Percentiles rank a stretch among this genome's conserved stretches.
Conservation (phyloP, 2,113 vertebrate species). For the Canis aureus region DNA sequence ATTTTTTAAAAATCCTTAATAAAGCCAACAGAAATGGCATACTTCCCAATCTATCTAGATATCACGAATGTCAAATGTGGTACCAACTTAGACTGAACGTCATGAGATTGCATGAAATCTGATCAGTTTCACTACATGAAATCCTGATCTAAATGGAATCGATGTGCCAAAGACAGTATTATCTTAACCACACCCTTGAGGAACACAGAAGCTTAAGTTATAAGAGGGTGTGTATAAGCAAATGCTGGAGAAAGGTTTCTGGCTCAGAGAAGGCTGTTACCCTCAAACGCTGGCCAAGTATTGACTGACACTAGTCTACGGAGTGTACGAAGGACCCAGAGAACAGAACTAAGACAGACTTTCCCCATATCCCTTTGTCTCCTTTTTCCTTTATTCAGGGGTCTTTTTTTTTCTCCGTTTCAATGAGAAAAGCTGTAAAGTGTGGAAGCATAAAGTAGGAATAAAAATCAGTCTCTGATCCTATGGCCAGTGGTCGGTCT, state of each 20-base stretch:
- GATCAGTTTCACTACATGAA: not conserved
- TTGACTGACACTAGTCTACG: not conserved
- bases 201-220: not conserved
- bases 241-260: not conserved
- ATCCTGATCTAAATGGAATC: not conserved
- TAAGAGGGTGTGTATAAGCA: not conserved
- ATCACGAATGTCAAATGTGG: not conserved
- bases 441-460: not conserved
- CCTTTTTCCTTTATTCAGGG: not conserved
- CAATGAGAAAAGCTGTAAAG: constrained; percentile 2
- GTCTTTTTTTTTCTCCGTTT: not conserved
- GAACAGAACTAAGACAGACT: not conserved
- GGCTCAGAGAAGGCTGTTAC: not conserved
- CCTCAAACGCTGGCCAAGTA: not conserved
- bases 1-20: not conserved
- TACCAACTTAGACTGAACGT: not conserved
- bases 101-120: not conserved
- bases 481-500: not conserved
- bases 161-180: not conserved
- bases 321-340: not conserved
- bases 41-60: not conserved
- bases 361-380: not conserved
- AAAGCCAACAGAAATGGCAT: not conserved
- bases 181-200: not conserved
- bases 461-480: not conserved